These are phyloP conservation scores for Hyles lineata DNA, from an alignment of 2,888 invertebrate genomes.

Conservation along the genomic window DNA sequence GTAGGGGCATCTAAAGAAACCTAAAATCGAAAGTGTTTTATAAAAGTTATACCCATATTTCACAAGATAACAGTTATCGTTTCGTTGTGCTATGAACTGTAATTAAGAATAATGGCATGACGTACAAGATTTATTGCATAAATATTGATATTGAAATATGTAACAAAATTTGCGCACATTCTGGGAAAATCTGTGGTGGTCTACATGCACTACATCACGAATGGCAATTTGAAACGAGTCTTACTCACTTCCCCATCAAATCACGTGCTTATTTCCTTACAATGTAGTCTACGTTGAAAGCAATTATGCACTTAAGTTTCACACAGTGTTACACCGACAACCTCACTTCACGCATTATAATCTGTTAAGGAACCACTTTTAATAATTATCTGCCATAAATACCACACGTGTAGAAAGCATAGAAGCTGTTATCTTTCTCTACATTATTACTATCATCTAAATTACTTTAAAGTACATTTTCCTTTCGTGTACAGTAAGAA, in stretches of 20 bases:
- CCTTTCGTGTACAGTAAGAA: conserved; percentile 19
- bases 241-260: conserved; percentile 1
- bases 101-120: no score
- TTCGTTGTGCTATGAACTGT: no score
- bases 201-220: background rate
- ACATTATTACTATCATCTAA: background rate
- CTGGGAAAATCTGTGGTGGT: background rate
- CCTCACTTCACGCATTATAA: conserved; percentile 8
- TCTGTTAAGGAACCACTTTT: conserved; percentile 4
- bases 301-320: conserved; percentile 9
- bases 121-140: no score
- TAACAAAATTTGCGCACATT: background rate
- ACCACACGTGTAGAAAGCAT: background rate
- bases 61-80: no score
- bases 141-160: no score
- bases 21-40: background rate
- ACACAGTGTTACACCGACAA: conserved; percentile 1
- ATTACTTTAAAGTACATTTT: conserved; percentile 19
- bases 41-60: no score
- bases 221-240: background rate
- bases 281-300: conserved; percentile 16
- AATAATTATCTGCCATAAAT: background rate
- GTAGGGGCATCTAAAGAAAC: background rate
- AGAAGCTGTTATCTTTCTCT: background rate
- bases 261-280: conserved; percentile 8